A percentile compares a stretch with the other conserved stretches of the same genome.
Conservation (phyloP, 1,140 invertebrate species). For the Macrosteles quadrilineatus region DNA sequence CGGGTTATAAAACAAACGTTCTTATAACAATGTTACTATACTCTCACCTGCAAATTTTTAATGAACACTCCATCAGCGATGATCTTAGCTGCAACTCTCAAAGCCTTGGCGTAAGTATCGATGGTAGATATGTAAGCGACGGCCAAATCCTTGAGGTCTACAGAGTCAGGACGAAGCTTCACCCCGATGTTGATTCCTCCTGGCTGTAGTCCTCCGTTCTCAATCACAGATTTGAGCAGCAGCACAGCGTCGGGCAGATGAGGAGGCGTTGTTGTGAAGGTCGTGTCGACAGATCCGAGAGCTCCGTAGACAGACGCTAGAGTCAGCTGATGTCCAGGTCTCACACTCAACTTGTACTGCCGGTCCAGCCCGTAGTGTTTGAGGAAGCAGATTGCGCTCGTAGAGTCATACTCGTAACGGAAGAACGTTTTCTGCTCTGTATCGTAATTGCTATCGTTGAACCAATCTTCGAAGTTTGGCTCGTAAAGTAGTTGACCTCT, state of each 20-base stretch:
- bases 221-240: constrained; percentile 59
- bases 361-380: constrained; percentile 62
- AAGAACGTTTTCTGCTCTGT: constrained; percentile 37
- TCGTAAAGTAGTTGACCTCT: constrained; percentile 62
- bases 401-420: constrained; percentile 63
- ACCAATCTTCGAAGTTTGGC: constrained; percentile 41
- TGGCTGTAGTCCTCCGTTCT: constrained; percentile 59
- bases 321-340: constrained; percentile 59
- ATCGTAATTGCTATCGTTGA: background rate
- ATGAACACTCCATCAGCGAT: constrained; percentile 48
- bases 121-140: constrained; percentile 59
- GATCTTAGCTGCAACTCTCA: constrained; percentile 57
- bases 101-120: constrained; percentile 59
- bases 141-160: constrained; percentile 58
- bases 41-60: constrained; percentile 54
- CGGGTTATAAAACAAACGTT: no score
- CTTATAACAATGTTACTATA: no score
- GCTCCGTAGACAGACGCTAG: constrained; percentile 55
- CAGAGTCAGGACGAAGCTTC: constrained; percentile 54
- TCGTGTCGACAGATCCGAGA: constrained; percentile 56
- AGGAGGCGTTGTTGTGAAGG: constrained; percentile 54
- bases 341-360: constrained; percentile 63
- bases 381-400: constrained; percentile 63
- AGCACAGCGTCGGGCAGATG: constrained; percentile 53
- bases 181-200: constrained; percentile 63